These are phyloP conservation scores for Colaptes auratus DNA, from an alignment of 2,113 vertebrate genomes.

Conservation along the genomic window DNA sequence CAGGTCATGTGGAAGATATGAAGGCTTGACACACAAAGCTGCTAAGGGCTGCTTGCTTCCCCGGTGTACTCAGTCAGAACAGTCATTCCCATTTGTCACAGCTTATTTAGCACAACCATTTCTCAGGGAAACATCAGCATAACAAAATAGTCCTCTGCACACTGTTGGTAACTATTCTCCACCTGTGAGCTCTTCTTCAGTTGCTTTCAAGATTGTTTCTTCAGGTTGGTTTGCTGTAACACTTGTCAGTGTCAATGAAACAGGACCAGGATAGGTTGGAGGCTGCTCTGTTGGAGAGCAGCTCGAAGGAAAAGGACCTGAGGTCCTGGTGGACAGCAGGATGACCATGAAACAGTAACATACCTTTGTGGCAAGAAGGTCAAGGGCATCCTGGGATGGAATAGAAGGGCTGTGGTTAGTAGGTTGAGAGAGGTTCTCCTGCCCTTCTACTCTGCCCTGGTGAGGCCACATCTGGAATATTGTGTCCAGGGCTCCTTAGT, in stretches of 20 bases:
- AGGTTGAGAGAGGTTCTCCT: too few species aligned
- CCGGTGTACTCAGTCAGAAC: background rate
- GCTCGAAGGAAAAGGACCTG: too few species aligned
- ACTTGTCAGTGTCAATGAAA: background rate
- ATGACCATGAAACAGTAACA: too few species aligned
- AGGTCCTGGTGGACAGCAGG: too few species aligned
- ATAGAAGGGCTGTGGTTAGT: too few species aligned
- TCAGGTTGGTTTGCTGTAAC: slow-evolving; percentile 12
- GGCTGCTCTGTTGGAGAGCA: too few species aligned
- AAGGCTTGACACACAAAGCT: background rate
- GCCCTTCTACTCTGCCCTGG: too few species aligned
- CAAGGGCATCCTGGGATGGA: too few species aligned
- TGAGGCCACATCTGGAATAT: too few species aligned
- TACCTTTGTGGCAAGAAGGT: too few species aligned
- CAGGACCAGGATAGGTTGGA: background rate
- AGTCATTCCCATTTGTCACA: background rate
- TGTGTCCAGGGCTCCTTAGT: too few species aligned
- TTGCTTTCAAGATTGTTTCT: background rate
- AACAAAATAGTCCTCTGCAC: background rate
- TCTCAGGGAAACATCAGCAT: background rate
- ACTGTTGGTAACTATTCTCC: background rate
- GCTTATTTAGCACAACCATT: background rate
- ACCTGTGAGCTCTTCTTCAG: background rate
- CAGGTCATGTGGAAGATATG: background rate
- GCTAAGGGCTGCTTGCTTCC: background rate